Evolutionary conservation across 2,797 vertebrate genomes (phyloP), one percentile per base, ranked within the genome.

Genomic region (Leuciscus waleckii): DNA sequence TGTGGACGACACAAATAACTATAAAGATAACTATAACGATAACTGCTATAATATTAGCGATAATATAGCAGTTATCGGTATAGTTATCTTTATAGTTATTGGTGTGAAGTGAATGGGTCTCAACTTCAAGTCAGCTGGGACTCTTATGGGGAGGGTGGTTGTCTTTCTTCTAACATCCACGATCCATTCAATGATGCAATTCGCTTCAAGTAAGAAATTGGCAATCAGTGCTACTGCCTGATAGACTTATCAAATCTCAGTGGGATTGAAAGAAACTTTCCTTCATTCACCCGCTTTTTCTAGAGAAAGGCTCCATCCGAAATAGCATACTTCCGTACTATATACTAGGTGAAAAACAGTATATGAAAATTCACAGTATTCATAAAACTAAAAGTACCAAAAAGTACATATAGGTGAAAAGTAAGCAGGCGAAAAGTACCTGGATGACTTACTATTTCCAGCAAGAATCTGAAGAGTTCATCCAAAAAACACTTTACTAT

Each of bases 131-230:
- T 74, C 69, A 56, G n/a, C 4, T 35, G 41, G 65, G 39, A 61
- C 26, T n/a, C 61, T 75, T 67, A 69, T 65, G 56, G 71, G 8
- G 16, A 46, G 19, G 58, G 3, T 54, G 78, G 23, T 39, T 68
- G 14, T 56, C 41, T 83, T 74, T 80, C 51, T 49, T 49, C 61
- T 17, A 26, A 75, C 16, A 58, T 71, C 17, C 1, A 21, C 70
- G 68, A 76, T 93, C 87, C 87, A 82, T 91, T 89, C 92, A 90
- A 96, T 93, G 93, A 94, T 94, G 93, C 93, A 94, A 93, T 90
- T 13, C n/a, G 21, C 92, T 93, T 91, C 93, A 94, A n/a, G 86
- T 92, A 93, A 93, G 89, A 91, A 95, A 96, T 95, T 95, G 94
- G 92, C 79, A 91, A 95, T 95, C 94, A 95, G 92, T 89, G 89